A percentile compares a stretch with the other conserved stretches of the same genome.
phyloP scores from a whole-genome alignment of 1,140 invertebrate genomes.

The Portunus trituberculatus region DNA sequence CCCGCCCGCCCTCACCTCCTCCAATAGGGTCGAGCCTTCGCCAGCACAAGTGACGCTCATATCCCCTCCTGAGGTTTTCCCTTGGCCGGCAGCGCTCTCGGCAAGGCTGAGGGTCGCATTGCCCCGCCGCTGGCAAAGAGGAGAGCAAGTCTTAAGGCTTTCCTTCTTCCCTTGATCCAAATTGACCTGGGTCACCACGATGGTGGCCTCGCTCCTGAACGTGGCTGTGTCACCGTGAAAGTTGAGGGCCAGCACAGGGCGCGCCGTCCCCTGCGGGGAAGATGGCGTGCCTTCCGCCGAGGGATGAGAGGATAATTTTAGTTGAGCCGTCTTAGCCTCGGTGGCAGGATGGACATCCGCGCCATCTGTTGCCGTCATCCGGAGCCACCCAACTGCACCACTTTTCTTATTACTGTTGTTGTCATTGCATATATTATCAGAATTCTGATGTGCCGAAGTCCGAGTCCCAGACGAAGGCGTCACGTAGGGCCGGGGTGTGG shows the following conservation, averaged over 20 bases:
- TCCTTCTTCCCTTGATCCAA: background rate
- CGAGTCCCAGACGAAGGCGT: slow-evolving; percentile 3
- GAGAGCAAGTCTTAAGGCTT: background rate
- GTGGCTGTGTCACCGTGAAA: slow-evolving; percentile 45
- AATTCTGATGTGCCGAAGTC: background rate
- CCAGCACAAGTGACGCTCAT: slow-evolving; percentile 9
- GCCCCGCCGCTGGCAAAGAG: slow-evolving; percentile 41
- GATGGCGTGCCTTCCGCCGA: background rate
- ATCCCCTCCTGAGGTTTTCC: slow-evolving; percentile 35
- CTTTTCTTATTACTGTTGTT: slow-evolving; percentile 39
- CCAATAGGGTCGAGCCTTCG: slow-evolving; percentile 56
- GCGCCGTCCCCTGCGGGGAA: slow-evolving; percentile 12
- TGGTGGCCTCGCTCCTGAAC: slow-evolving; percentile 71
- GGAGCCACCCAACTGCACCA: slow-evolving; percentile 28
- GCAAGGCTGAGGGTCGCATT: slow-evolving; percentile 55
- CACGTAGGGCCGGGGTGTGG: slow-evolving; percentile 71
- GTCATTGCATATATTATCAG: slow-evolving; percentile 53
- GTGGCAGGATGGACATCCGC: slow-evolving; percentile 42
- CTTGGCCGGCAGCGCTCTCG: background rate
- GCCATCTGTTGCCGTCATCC: slow-evolving; percentile 66
- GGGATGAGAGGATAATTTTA: slow-evolving; percentile 68
- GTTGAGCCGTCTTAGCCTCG: background rate
- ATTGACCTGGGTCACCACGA: slow-evolving; percentile 56
- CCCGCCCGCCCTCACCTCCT: slow-evolving; percentile 71
- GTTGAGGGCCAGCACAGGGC: slow-evolving; percentile 45